Conservation (phyloP, 2,888 invertebrate species). For the Acanthosepion lycidas region DNA sequence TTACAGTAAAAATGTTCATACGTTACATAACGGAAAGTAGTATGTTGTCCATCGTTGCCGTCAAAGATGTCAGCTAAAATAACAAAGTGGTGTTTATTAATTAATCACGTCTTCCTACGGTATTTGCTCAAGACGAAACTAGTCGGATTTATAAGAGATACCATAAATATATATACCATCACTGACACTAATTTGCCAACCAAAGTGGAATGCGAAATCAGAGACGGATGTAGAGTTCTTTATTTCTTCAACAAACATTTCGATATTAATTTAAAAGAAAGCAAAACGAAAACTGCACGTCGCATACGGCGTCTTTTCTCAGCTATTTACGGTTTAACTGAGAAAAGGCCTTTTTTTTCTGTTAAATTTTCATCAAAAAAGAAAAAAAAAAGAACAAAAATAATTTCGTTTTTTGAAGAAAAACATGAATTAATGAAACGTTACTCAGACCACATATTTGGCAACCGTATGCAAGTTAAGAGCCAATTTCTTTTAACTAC, state of each 20-base stretch:
- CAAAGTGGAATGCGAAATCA: not conserved
- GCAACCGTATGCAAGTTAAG: no score
- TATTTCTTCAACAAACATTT: not conserved
- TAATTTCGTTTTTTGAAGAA: no score
- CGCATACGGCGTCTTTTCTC: not conserved
- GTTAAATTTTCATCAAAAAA: no score
- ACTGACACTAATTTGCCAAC: not conserved
- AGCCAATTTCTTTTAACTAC: no score
- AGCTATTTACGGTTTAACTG: no score
- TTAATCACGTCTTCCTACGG: not conserved
- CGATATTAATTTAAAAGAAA: slow-evolving; percentile 16
- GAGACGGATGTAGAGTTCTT: not conserved
- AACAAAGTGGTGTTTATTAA: not conserved
- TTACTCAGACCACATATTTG: no score
- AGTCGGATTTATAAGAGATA: no score
- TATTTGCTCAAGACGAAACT: no score
- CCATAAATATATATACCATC: no score
- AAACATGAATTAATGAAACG: no score
- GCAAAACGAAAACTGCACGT: not conserved
- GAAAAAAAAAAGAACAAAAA: no score
- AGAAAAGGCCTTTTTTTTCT: no score
- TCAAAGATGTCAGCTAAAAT: slow-evolving; percentile 1
- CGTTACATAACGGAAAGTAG: not conserved
- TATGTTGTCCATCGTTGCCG: not conserved
- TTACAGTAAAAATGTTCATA: not conserved